phyloP scores from a whole-genome alignment of 2,888 invertebrate species.

The Smittia sp. region DNA sequence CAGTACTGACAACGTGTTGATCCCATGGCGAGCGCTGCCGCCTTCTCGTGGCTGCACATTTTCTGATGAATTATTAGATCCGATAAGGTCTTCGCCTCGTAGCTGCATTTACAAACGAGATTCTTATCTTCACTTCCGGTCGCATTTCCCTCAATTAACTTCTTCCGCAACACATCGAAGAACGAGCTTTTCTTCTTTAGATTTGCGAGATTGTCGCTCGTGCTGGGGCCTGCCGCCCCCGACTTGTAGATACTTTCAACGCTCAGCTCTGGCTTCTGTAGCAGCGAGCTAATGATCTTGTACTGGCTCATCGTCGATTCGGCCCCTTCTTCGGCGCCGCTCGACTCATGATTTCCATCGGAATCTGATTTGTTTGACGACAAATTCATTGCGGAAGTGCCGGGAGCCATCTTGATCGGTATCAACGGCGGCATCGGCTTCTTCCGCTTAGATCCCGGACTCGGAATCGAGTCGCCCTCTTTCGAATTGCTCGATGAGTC shows the following conservation, averaged over 20 bases:
- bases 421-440: conserved; percentile 38
- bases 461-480: conserved; percentile 30
- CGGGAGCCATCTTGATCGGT: conserved; percentile 25
- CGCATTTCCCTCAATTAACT: conserved; percentile 64
- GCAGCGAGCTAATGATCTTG: conserved; percentile 49
- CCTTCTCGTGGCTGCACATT: conserved; percentile 59
- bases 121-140: conserved; percentile 64
- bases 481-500: conserved; percentile 38
- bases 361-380: conserved; percentile 43
- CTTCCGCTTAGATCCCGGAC: conserved; percentile 33
- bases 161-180: conserved; percentile 78
- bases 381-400: conserved; percentile 45
- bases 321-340: conserved; percentile 42
- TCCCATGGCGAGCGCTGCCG: conserved; percentile 53
- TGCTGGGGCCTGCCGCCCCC: neutral
- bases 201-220: conserved; percentile 47
- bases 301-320: conserved; percentile 57
- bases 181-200: conserved; percentile 73
- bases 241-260: conserved; percentile 33
- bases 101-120: conserved; percentile 69
- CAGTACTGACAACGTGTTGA: conserved; percentile 83
- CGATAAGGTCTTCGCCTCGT: conserved; percentile 76
- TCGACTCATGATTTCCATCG: conserved; percentile 41
- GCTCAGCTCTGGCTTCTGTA: conserved; percentile 46
- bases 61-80: conserved; percentile 79